Conservation (phyloP, 2,888 invertebrate genomes). For the Macroteleia sp. region DNA sequence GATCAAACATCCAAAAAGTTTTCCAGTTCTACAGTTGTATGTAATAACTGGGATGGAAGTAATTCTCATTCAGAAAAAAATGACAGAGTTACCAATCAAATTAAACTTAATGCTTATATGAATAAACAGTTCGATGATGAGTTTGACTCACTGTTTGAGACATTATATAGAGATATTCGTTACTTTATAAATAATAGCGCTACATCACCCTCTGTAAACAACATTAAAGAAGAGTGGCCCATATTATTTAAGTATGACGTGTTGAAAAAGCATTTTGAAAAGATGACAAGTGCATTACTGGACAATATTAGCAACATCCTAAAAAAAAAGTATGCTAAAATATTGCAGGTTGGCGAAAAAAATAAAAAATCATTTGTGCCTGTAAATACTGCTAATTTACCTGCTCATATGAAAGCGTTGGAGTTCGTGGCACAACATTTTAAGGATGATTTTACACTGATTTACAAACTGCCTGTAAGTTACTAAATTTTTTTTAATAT, state of each 20-base stretch:
- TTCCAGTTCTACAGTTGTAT: too few relatives aligned
- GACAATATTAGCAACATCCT: neutral
- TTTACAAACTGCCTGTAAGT: too few relatives aligned
- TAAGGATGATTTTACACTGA: too few relatives aligned
- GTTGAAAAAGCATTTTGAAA: conserved; percentile 11
- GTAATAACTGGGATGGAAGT: too few relatives aligned
- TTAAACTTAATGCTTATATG: neutral
- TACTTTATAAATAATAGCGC: neutral
- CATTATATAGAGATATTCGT: neutral
- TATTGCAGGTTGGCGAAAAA: neutral
- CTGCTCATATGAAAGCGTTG: neutral
- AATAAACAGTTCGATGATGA: neutral
- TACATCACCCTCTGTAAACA: neutral
- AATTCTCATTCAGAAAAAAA: neutral
- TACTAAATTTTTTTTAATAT: too few relatives aligned
- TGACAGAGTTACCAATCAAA: too few relatives aligned
- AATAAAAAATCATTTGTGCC: neutral
- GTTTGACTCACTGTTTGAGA: conserved; percentile 3
- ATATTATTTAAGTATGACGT: conserved; percentile 4
- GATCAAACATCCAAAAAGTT: too few relatives aligned
- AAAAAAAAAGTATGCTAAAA: neutral
- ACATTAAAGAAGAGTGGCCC: conserved; percentile 4
- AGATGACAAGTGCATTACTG: neutral
- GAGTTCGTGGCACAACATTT: too few relatives aligned
- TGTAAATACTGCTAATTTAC: neutral